Base-by-base conservation (phyloP, 2,888 invertebrate species). In the Aporophyla nigra region DNA sequence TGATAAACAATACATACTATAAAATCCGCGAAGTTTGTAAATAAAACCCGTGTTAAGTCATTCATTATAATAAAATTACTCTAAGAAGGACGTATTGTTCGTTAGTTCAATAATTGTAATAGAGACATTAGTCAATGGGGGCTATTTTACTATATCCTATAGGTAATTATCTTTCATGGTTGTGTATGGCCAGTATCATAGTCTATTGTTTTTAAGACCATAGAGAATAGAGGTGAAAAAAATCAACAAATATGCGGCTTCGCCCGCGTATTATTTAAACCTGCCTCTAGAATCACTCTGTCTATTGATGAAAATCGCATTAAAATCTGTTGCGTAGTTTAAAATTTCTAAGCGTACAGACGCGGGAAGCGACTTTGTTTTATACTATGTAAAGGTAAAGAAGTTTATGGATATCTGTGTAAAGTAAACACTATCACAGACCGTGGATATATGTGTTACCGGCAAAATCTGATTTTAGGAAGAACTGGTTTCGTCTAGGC, bases 21-120 rank as follows among this genome's bases (percentile, higher is more conserved):
- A 43, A 43, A 63, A 46, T 5, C 51, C 63, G 14, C 51, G 43
- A 70, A 51, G 51, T 77, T 78, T 46, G 51, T 54, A n/a, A 62
- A 51, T 71, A 61, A 33, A 53, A 53, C 16, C 49, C 1, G 27
- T 56, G 27, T 49, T 63, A 49, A 5, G 24, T 24, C 4, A 46
- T 53, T 24, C 4, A 46, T 53, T 54, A 21, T 6, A 61, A 33
- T 62, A 62, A 7, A 5, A 58, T 70, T 70, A 40, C 19, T 21
- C 16, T 16, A n/a, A 51, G 40, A 5, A 71, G 21, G 24, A n/a
- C 19, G n/a, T 59, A 59, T 43, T 59, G 5, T 59, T 51, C 49
- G 40, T 58, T 51, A 69, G 4, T 46, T 68, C 27, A 40, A 19
- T 54, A n/a, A 53, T 53, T 53, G 14, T 63, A 46, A 19, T 51